Evolutionary conservation across 2,888 invertebrate genomes (phyloP).

Genomic region (Cephonodes hylas): DNA sequence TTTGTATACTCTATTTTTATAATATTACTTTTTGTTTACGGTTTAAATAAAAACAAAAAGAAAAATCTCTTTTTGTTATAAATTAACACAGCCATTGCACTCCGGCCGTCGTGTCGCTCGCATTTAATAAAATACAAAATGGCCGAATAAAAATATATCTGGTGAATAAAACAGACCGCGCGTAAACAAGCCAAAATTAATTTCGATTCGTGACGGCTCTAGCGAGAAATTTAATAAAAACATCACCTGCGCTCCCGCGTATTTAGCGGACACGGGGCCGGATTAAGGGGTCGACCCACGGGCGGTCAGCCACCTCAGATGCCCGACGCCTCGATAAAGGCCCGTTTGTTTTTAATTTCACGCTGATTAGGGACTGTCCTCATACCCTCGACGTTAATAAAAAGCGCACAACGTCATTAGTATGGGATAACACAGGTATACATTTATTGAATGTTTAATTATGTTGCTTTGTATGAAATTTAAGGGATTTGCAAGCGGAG

Average conservation of each 20-base stretch:
- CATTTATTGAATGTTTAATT: neutral
- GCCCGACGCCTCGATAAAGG: neutral
- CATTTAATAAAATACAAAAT: constrained; percentile 39
- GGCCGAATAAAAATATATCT: constrained; percentile 15
- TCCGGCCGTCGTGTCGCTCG: neutral
- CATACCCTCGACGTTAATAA: neutral
- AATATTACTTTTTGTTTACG: too few relatives aligned
- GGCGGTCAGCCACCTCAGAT: constrained; percentile 3
- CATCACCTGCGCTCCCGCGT: constrained; percentile 59
- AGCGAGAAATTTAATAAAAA: constrained; percentile 64
- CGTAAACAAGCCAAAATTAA: constrained; percentile 55
- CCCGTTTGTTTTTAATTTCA: constrained; percentile 3
- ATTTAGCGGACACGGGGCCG: constrained; percentile 35
- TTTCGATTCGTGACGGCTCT: constrained; percentile 47
- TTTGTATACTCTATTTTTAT: too few relatives aligned
- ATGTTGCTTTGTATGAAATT: neutral
- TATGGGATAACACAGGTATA: neutral
- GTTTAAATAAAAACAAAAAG: too few relatives aligned
- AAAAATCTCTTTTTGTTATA: neutral
- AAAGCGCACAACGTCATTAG: neutral
- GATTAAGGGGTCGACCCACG: constrained; percentile 17
- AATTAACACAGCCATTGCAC: neutral
- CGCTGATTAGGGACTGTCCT: constrained; percentile 1
- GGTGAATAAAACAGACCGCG: constrained; percentile 25
- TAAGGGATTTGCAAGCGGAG: neutral